phyloP scores from a whole-genome alignment of 2,888 invertebrate species.

The Eurytoma adleriae region DNA sequence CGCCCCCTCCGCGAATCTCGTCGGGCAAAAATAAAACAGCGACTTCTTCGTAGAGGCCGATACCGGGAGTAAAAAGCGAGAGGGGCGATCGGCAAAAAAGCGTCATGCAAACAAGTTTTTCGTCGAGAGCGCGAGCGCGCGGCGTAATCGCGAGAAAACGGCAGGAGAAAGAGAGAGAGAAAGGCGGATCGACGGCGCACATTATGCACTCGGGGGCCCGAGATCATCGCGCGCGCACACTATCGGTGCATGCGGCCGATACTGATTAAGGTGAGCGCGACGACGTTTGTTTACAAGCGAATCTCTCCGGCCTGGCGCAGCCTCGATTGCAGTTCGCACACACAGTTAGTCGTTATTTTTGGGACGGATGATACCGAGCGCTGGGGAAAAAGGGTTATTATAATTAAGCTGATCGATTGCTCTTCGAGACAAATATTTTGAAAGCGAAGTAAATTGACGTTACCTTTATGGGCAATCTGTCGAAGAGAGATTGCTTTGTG shows the following conservation, averaged over 20 bases:
- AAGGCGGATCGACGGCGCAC: neutral
- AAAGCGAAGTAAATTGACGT: too few relatives aligned
- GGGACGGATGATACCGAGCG: too few relatives aligned
- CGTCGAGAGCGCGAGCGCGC: slow-evolving; percentile 15
- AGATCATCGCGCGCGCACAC: slow-evolving; percentile 40
- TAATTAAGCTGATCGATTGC: neutral
- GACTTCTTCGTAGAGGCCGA: slow-evolving; percentile 33
- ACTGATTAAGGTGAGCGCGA: slow-evolving; percentile 41
- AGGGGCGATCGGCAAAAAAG: slow-evolving; percentile 14
- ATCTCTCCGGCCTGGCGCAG: neutral
- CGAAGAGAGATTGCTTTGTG: too few relatives aligned
- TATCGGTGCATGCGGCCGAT: slow-evolving; percentile 42
- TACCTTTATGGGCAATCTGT: too few relatives aligned
- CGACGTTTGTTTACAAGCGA: slow-evolving; percentile 47
- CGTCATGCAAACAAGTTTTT: slow-evolving; percentile 51
- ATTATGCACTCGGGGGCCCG: slow-evolving; percentile 18
- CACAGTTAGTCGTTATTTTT: too few relatives aligned
- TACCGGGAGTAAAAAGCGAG: neutral
- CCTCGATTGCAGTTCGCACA: too few relatives aligned
- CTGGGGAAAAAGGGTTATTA: too few relatives aligned
- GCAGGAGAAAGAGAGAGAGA: neutral
- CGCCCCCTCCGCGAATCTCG: slow-evolving; percentile 25
- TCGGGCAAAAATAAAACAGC: neutral
- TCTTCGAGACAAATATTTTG: too few relatives aligned
- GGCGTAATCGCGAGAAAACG: neutral